These are phyloP conservation scores for Mormyrus lacerda DNA, from an alignment of 2,113 vertebrate genomes.

Conservation along the genomic window DNA sequence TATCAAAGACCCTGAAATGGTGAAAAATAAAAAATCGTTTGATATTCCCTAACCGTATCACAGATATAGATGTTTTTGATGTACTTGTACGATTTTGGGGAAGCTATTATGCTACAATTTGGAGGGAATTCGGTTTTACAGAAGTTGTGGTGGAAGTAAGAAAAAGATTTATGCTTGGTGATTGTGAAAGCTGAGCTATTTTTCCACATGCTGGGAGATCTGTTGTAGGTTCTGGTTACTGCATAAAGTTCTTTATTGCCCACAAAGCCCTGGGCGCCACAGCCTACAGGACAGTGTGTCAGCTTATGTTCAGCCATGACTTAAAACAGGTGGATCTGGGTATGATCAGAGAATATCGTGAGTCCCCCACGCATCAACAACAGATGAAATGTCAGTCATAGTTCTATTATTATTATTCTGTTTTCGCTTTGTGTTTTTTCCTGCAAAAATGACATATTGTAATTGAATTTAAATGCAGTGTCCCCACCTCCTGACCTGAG, in stretches of 20 bases:
- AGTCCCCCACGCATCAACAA: background rate
- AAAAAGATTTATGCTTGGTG: background rate
- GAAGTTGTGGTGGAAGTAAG: background rate
- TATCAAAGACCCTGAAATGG: background rate
- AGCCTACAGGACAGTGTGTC: background rate
- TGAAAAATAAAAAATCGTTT: background rate
- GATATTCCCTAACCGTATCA: background rate
- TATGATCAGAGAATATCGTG: background rate
- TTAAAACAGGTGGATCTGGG: background rate
- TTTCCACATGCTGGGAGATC: background rate
- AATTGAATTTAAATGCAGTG: background rate
- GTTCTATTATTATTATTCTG: background rate
- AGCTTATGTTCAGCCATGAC: background rate
- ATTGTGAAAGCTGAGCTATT: background rate
- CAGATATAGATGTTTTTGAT: background rate
- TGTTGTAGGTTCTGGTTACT: background rate
- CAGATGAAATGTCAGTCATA: background rate
- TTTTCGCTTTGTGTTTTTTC: background rate
- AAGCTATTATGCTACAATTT: background rate
- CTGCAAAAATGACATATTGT: background rate
- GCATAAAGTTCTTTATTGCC: background rate
- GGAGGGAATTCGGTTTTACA: background rate
- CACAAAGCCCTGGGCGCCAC: background rate
- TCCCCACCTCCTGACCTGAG: background rate
- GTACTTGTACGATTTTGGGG: background rate